Evolutionary conservation across 1,140 invertebrate species (phyloP).

Genomic region (Anagrus nilaparvatae): DNA sequence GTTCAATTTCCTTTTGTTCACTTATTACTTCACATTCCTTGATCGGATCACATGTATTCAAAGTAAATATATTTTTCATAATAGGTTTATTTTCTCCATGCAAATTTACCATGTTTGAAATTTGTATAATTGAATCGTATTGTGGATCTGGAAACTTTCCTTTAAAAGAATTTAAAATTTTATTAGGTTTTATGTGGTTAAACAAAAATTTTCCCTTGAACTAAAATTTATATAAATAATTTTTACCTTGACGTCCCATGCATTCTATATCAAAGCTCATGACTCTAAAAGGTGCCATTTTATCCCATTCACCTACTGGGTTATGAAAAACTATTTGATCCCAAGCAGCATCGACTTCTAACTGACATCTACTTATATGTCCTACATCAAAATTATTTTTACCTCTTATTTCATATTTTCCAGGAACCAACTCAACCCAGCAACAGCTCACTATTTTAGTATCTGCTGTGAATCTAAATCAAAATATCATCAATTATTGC

Average conservation of each 20-base stretch:
- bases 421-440: constrained; percentile 89
- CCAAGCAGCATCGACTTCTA: constrained; percentile 87
- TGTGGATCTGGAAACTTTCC: constrained; percentile 94
- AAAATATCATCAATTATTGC: too few relatives aligned
- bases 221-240: too few relatives aligned
- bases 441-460: constrained; percentile 86
- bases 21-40: constrained; percentile 83
- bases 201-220: too few relatives aligned
- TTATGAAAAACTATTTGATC: constrained; percentile 78
- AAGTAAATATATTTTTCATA: constrained; percentile 89
- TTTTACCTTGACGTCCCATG: constrained; percentile 82
- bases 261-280: constrained; percentile 99
- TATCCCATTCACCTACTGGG: constrained; percentile 92
- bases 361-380: constrained; percentile 69
- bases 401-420: constrained; percentile 61
- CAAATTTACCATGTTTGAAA: constrained; percentile 91
- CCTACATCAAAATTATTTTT: constrained; percentile 29
- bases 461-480: constrained; percentile 89
- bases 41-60: constrained; percentile 90
- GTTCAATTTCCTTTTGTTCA: constrained; percentile 61
- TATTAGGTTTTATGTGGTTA: too few relatives aligned
- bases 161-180: too few relatives aligned
- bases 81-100: constrained; percentile 87
- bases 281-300: constrained; percentile 91
- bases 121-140: constrained; percentile 97